These are phyloP conservation scores for Platysternon megacephalum DNA, from an alignment of 2,113 vertebrate genomes.

Conservation along the genomic window DNA sequence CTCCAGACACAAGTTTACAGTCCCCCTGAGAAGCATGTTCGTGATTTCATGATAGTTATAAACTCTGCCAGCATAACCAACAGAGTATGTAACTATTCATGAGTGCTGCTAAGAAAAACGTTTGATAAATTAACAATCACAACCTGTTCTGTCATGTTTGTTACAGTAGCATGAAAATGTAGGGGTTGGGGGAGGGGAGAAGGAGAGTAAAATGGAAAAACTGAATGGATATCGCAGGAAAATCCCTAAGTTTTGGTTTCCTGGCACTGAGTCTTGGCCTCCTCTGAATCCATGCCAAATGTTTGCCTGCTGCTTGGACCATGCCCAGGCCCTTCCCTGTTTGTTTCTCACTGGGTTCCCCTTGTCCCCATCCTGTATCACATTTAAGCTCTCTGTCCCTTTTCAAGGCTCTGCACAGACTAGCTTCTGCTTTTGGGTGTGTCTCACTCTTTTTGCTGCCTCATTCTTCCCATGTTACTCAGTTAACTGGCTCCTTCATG, in stretches of 20 bases:
- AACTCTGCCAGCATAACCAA: neutral
- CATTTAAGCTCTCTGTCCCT: neutral
- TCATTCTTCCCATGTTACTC: neutral
- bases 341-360: slow-evolving; percentile 16
- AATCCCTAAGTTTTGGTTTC: neutral
- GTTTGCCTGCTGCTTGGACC: neutral
- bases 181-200: accelerated
- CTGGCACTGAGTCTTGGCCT: neutral
- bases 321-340: slow-evolving; percentile 21
- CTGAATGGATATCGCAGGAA: neutral
- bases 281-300: neutral
- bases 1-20: neutral
- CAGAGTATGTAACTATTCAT: neutral
- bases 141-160: neutral
- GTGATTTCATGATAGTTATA: neutral
- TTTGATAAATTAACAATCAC: neutral
- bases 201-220: neutral
- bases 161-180: neutral
- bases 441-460: neutral
- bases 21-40: neutral
- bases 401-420: neutral
- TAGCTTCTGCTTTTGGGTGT: neutral
- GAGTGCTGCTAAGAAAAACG: neutral
- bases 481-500: neutral
- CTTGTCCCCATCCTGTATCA: neutral